These are phyloP conservation scores for Crocodylus rhombifer DNA, from an alignment of 2,797 vertebrate species.

Conservation along the genomic window DNA sequence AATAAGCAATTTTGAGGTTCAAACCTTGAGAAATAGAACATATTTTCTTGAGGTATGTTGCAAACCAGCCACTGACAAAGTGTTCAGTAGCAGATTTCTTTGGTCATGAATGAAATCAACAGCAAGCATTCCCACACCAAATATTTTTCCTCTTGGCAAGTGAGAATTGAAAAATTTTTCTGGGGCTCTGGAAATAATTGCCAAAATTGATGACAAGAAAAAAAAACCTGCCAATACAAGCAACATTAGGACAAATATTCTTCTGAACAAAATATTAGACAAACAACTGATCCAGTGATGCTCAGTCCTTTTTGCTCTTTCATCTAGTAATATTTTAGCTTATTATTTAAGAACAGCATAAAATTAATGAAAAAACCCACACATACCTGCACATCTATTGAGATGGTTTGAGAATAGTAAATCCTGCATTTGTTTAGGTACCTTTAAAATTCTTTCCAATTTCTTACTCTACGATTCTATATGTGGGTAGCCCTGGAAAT, in stretches of 20 bases:
- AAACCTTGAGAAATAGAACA: not conserved
- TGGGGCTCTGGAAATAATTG: not conserved
- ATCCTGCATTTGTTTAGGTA: not conserved
- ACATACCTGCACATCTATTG: no score
- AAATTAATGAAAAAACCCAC: not conserved
- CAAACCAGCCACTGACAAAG: not conserved
- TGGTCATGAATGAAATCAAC: not conserved
- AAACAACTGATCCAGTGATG: not conserved
- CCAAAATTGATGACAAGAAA: not conserved
- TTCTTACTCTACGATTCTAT: no score
- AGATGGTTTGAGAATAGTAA: no score
- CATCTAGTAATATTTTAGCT: not conserved
- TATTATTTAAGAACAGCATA: not conserved
- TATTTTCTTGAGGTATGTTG: not conserved
- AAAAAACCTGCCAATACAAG: not conserved
- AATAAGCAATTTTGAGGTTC: not conserved
- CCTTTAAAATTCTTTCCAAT: not conserved
- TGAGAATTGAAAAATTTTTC: not conserved
- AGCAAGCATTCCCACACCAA: not conserved
- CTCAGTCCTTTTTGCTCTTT: not conserved
- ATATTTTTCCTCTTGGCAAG: not conserved
- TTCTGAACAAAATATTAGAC: not conserved
- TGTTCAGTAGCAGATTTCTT: not conserved
- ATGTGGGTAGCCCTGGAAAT: not conserved
- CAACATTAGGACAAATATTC: not conserved